Conservation (phyloP, 2,888 invertebrate genomes). For the Pseudococcus longispinus region DNA sequence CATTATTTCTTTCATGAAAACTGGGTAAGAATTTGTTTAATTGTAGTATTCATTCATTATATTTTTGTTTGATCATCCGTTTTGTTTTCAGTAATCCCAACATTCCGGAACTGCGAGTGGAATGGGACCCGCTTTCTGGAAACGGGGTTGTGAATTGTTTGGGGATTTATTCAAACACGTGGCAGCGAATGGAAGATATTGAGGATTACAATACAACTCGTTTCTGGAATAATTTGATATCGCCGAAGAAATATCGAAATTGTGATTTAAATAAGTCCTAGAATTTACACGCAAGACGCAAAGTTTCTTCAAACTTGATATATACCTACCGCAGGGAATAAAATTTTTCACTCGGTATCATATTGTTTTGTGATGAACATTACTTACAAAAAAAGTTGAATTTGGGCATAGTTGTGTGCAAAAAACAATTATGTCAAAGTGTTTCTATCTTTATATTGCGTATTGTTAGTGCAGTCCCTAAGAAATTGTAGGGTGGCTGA, state of each 20-base stretch:
- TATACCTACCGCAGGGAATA: no score
- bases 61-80: no score
- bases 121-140: neutral
- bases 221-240: neutral
- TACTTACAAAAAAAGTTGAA: no score
- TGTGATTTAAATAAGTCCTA: neutral
- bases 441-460: no score
- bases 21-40: neutral
- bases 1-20: neutral
- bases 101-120: neutral
- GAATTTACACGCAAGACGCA: no score
- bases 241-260: neutral
- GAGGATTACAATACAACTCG: neutral
- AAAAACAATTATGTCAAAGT: no score
- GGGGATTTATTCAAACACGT: neutral
- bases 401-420: no score
- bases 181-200: slow-evolving; percentile 1
- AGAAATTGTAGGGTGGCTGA: no score
- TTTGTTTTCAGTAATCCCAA: neutral
- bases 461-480: no score
- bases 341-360: no score
- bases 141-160: neutral
- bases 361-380: no score
- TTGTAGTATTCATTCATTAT: neutral
- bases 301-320: no score